Evolutionary conservation across 2,797 vertebrate species (phyloP), one percentile per base, ranked within the genome.

Genomic region (Dendrocincla tyrannina): DNA sequence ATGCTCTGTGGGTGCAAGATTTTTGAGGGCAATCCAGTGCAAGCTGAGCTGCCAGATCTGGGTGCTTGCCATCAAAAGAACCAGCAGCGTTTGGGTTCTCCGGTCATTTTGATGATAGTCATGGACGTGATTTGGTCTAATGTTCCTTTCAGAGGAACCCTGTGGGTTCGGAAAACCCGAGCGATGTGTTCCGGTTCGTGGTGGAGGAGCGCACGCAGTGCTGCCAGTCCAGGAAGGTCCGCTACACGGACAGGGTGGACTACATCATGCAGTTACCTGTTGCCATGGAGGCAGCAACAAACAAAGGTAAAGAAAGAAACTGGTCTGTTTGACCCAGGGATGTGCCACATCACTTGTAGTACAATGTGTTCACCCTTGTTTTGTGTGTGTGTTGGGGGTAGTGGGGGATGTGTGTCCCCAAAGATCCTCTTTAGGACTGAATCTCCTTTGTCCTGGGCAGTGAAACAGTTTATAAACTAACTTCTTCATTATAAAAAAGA

Each of bases 181-280:
- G 99, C 2, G 99, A 99, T 3, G 98, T 98, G 69, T 99, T 99
- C 95, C 98, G 99, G 50, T 99, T 99, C 98, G 97, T 99, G 97
- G 99, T 99, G 95, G 99, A 99, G 97, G 99, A 99, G 89, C 98
- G 99, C 39, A 97, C 98, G 16, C 99, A 99, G 95, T 99, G 99
- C 97, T 99, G 99, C 97, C 99, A 99, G 98, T 98, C 98, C 33
- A 97, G 99, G 28, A 99, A 98, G 92, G 99, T 99, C 78, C 99
- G 99, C 76, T 99, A 99, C 97, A 98, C 97, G 0, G 98, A 99
- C 94, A 98, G 99, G 92, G 99, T 99, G n/a, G 99, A 99, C 95
- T 99, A 99, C 89, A 98, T 99, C 97, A 99, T 99, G 98, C 99
- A 99, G 97, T 89, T 99, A 55, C 99, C 99, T 6, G 98, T 98